A percentile compares a stretch with the other conserved stretches of the same genome.
Conservation (phyloP, 2,113 vertebrate species). For the chimpanzee (Pan troglodytes) region DNA sequence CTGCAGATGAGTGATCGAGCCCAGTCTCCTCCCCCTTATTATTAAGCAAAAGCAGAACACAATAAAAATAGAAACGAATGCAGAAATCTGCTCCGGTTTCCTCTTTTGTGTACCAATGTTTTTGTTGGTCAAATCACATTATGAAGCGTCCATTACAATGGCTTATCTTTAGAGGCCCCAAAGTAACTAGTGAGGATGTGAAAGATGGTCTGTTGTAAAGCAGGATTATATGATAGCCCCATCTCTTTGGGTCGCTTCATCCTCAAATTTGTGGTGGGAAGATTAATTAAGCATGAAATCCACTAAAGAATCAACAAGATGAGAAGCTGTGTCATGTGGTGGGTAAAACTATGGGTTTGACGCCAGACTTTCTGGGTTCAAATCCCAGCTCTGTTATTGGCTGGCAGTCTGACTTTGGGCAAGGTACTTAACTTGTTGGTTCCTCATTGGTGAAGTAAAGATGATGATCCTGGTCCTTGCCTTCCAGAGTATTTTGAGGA, state of each 20-base stretch:
- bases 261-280: background rate
- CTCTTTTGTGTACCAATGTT: slow-evolving; percentile 69
- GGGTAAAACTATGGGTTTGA: background rate
- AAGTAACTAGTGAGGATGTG: background rate
- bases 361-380: slow-evolving; percentile 12
- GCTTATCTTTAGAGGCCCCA: slow-evolving; percentile 62
- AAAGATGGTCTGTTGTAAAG: background rate
- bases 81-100: slow-evolving; percentile 64
- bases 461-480: background rate
- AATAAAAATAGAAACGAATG: slow-evolving; percentile 80
- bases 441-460: background rate
- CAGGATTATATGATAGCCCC: background rate
- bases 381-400: background rate
- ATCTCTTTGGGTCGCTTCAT: background rate
- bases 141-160: background rate
- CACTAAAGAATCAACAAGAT: background rate
- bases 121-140: slow-evolving; percentile 65
- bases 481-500: slow-evolving; percentile 4
- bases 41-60: slow-evolving; percentile 78
- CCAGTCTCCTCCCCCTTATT: slow-evolving; percentile 77
- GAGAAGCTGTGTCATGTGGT: background rate
- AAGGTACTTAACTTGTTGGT: background rate
- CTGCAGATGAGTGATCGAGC: slow-evolving; percentile 62
- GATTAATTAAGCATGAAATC: slow-evolving; percentile 11
- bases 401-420: background rate